phyloP scores from a whole-genome alignment of 2,888 invertebrate genomes.

The Acanthosepion lycidas region DNA sequence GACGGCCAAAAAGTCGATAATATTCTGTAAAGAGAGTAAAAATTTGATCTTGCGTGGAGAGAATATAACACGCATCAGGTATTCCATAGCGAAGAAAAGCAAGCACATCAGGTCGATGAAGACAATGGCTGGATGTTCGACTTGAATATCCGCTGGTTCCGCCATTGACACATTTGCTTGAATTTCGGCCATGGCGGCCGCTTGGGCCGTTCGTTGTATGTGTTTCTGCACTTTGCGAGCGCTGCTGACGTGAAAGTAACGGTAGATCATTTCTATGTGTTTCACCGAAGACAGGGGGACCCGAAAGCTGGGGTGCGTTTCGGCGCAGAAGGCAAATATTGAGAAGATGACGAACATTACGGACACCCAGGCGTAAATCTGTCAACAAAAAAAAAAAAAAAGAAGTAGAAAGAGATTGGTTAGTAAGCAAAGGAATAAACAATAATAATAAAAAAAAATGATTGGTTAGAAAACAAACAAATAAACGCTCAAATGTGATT shows the following conservation, averaged over 20 bases:
- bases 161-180: background rate
- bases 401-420: background rate
- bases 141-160: slow-evolving; percentile 44
- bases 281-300: slow-evolving; percentile 54
- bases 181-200: background rate
- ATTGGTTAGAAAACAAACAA: too few species aligned
- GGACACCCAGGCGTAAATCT: slow-evolving; percentile 70
- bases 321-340: slow-evolving; percentile 71
- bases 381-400: slow-evolving; percentile 51
- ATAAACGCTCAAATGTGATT: too few species aligned
- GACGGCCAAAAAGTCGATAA: slow-evolving; percentile 70
- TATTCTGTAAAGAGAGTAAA: slow-evolving; percentile 67
- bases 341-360: slow-evolving; percentile 70
- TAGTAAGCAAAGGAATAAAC: background rate
- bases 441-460: too few species aligned
- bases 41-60: slow-evolving; percentile 68
- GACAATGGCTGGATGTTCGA: slow-evolving; percentile 67
- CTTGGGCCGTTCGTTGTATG: background rate
- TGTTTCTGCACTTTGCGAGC: slow-evolving; percentile 41
- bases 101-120: slow-evolving; percentile 69
- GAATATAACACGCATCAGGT: slow-evolving; percentile 67
- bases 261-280: slow-evolving; percentile 48
- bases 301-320: slow-evolving; percentile 67
- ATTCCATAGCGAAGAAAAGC: slow-evolving; percentile 70
- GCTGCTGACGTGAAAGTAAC: slow-evolving; percentile 54